These are phyloP conservation scores for Meliscaeva auricollis DNA, from an alignment of 2,888 invertebrate genomes.

Conservation along the genomic window DNA sequence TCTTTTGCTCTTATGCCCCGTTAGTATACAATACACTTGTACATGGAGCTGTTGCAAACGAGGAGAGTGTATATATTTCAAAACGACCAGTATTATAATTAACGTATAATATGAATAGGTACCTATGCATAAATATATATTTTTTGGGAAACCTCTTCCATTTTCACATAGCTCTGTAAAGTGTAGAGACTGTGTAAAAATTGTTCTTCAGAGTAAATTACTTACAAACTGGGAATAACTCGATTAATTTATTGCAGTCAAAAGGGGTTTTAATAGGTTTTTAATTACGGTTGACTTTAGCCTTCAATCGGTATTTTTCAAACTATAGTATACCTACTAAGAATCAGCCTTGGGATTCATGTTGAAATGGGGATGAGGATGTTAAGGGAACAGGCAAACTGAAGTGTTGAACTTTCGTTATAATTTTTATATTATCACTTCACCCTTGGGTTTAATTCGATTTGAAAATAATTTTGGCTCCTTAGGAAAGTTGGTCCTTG, in stretches of 20 bases:
- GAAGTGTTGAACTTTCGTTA: slow-evolving; percentile 63
- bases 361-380: slow-evolving; percentile 4
- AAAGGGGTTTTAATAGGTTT: slow-evolving; percentile 71
- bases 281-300: slow-evolving; percentile 74
- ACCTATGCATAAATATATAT: slow-evolving; percentile 10
- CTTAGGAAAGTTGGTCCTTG: slow-evolving; percentile 54
- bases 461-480: slow-evolving; percentile 57
- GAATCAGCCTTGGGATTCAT: slow-evolving; percentile 31
- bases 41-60: neutral
- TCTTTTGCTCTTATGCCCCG: slow-evolving; percentile 17
- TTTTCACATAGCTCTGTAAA: slow-evolving; percentile 21
- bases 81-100: neutral
- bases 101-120: neutral
- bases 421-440: slow-evolving; percentile 39
- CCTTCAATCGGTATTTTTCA: slow-evolving; percentile 59
- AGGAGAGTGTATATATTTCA: neutral
- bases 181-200: slow-evolving; percentile 30
- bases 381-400: slow-evolving; percentile 9
- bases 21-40: neutral
- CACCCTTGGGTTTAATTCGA: slow-evolving; percentile 59
- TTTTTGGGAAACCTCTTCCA: slow-evolving; percentile 34
- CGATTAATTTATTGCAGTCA: slow-evolving; percentile 71
- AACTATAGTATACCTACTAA: neutral
- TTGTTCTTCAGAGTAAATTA: slow-evolving; percentile 49
- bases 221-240: slow-evolving; percentile 68